Evolutionary conservation across 2,113 vertebrate genomes (phyloP).

Genomic region (Sporophila hypoxantha): DNA sequence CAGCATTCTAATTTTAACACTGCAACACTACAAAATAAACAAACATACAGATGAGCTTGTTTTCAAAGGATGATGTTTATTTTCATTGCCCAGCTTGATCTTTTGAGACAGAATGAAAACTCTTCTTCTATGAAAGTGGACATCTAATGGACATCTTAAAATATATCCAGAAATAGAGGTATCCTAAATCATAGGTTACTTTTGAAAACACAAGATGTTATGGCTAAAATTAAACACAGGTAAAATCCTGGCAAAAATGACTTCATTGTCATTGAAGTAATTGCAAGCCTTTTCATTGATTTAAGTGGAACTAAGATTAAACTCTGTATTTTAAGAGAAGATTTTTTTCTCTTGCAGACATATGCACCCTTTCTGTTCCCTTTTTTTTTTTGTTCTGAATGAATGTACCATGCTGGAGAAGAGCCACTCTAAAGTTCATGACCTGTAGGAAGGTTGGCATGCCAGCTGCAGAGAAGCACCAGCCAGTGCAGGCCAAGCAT

Average conservation of each 20-base stretch:
- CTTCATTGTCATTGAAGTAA: neutral
- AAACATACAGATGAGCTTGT: neutral
- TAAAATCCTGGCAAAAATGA: neutral
- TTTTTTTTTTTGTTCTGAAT: neutral
- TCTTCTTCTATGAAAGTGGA: neutral
- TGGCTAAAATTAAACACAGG: neutral
- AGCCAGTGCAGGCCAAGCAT: neutral
- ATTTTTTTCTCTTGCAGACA: neutral
- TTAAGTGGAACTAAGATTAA: neutral
- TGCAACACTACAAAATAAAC: neutral
- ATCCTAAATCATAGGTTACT: neutral
- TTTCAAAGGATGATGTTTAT: neutral
- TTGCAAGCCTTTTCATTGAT: neutral
- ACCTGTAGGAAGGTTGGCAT: neutral
- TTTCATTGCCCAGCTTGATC: neutral
- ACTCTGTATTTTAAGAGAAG: neutral
- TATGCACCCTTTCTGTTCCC: neutral
- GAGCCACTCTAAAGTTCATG: neutral
- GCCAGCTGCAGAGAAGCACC: neutral
- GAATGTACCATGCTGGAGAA: neutral
- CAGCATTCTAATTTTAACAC: slow-evolving; percentile 41
- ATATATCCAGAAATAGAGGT: neutral
- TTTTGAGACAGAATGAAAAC: neutral
- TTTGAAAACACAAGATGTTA: neutral
- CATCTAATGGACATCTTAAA: neutral